Evolutionary conservation across 2,888 invertebrate genomes (phyloP).

Genomic region (Sceliomorpha sp.): DNA sequence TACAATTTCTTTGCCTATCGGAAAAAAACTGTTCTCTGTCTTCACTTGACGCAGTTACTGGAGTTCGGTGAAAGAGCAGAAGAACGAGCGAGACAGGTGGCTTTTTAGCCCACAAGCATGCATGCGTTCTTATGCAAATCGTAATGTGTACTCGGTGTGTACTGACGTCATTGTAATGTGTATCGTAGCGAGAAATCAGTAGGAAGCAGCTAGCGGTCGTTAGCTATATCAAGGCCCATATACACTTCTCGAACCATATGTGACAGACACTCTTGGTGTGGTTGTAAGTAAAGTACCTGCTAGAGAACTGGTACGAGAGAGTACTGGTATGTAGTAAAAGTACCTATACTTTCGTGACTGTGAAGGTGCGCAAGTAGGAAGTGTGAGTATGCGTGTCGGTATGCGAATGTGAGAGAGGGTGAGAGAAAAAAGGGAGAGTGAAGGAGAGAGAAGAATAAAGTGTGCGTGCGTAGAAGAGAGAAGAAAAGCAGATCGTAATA

Average conservation of each 20-base stretch:
- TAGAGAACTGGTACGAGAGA: constrained; percentile 46
- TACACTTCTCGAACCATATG: constrained; percentile 36
- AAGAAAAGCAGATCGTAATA: constrained; percentile 23
- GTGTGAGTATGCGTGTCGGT: not conserved
- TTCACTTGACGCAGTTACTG: constrained; percentile 39
- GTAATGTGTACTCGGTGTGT: constrained; percentile 53
- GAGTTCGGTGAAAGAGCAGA: constrained; percentile 28
- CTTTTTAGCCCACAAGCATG: constrained; percentile 45
- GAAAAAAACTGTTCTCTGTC: constrained; percentile 46
- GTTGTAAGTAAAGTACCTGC: constrained; percentile 50
- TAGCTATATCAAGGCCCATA: constrained; percentile 47
- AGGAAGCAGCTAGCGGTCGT: constrained; percentile 57
- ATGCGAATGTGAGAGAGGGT: constrained; percentile 8
- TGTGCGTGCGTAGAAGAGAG: not conserved
- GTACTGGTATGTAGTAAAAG: constrained; percentile 34
- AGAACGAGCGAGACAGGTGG: constrained; percentile 46
- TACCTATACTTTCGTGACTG: constrained; percentile 18
- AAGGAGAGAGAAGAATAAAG: constrained; percentile 14
- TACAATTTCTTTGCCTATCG: constrained; percentile 31
- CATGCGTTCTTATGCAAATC: constrained; percentile 53
- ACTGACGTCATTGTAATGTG: constrained; percentile 57
- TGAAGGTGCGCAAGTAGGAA: constrained; percentile 9
- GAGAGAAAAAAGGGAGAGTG: constrained; percentile 9
- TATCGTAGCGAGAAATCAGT: constrained; percentile 59
- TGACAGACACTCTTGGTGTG: constrained; percentile 46